Evolutionary conservation across 2,888 invertebrate genomes (phyloP), one percentile per base, ranked within the genome.

Genomic region (Stomorhina lunata): DNA sequence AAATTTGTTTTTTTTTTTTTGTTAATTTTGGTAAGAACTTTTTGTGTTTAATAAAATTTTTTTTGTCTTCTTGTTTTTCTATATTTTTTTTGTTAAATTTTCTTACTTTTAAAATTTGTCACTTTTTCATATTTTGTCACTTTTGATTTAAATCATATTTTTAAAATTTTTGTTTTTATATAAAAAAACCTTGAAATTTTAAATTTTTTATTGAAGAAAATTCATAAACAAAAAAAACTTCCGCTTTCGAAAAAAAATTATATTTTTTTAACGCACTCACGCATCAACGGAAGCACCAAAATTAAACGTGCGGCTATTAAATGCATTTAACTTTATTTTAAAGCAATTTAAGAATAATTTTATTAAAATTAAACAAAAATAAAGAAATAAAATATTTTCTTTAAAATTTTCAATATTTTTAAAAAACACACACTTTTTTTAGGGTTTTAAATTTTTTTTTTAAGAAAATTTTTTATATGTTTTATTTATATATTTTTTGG

Each of bases 181-280:
- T 12, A 20, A 63, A 34, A 68, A 63, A 59, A 77, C 71, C 76
- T 68, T 81, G 71, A 76, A 34, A 29, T 65, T 65, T 37, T 29
- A 69, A 17, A 25, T 15, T 59, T 43, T 59, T 15, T 63, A 34
- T n/a, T 17, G 12, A 37, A 17, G 7, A 55, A 45, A 7, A 10
- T 50, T 12, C 15, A 55, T 7, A 57, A 68, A 48, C 32, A 17
- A 48, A 15, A 40, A 43, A 66, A 69, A 32, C 66, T 81, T 81
- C 77, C 77, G 81, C 81, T 32, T 68, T 65, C 12, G 53, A 53
- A 12, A 17, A 25, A 45, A 45, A 27, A 37, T 25, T 6, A 53
- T 40, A n/a, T n/a, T n/a, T n/a, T 78, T 50, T 22, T 15, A 50
- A 61, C 59, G 61, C 81, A 77, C 72, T 77, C 81, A 81, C 55